These are phyloP conservation scores for Drosophila acutilabella DNA, from an alignment of 2,888 invertebrate genomes.

Conservation along the genomic window DNA sequence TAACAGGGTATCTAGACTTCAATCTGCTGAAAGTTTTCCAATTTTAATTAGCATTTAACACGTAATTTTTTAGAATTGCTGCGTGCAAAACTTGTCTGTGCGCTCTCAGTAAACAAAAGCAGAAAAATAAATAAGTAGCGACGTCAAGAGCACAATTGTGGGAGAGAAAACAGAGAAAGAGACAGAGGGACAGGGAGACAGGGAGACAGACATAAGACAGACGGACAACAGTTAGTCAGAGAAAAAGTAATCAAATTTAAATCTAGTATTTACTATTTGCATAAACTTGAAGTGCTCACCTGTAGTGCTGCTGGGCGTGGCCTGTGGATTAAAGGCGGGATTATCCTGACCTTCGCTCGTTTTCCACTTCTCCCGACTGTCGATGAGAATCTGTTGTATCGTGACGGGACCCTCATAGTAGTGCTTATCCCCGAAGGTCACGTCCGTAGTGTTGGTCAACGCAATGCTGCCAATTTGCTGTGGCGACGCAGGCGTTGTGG, in stretches of 20 bases:
- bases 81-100: slow-evolving; percentile 1
- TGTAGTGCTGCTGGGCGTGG: slow-evolving; percentile 55
- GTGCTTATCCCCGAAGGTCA: slow-evolving; percentile 91
- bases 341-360: slow-evolving; percentile 73
- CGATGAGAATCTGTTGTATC: slow-evolving; percentile 90
- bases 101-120: slow-evolving; percentile 14
- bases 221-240: not conserved
- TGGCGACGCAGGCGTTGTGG: slow-evolving; percentile 39
- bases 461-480: slow-evolving; percentile 88
- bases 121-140: slow-evolving; percentile 9
- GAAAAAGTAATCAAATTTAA: slow-evolving; percentile 10
- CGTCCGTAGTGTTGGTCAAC: slow-evolving; percentile 89
- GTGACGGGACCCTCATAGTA: slow-evolving; percentile 92
- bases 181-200: not conserved
- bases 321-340: slow-evolving; percentile 61
- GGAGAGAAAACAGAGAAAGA: not conserved
- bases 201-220: not conserved
- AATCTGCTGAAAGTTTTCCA: not conserved
- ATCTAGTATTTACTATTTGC: slow-evolving; percentile 3
- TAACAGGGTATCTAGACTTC: not conserved
- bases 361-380: slow-evolving; percentile 82
- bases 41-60: slow-evolving; percentile 23
- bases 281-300: slow-evolving; percentile 50
- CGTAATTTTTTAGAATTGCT: slow-evolving; percentile 3
- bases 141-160: not conserved